Conservation (phyloP, 2,888 invertebrate genomes). For the Xanthorhoe designata region DNA sequence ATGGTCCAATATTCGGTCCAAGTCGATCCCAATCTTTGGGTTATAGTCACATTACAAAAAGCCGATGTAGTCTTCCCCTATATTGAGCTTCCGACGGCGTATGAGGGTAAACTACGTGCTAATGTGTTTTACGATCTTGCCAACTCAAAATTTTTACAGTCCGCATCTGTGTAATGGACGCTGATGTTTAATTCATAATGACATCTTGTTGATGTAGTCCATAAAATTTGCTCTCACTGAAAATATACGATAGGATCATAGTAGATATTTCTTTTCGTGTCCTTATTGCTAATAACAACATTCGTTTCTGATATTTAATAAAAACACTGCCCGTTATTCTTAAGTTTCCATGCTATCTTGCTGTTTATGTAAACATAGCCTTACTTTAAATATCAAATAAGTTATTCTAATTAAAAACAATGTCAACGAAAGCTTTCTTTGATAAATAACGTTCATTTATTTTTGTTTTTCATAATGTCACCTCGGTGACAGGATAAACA, state of each 20-base stretch:
- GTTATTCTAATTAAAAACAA: neutral
- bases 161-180: constrained; percentile 55
- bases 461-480: constrained; percentile 36
- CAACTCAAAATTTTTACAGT: constrained; percentile 61
- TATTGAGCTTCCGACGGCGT: constrained; percentile 54
- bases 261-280: neutral
- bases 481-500: constrained; percentile 52
- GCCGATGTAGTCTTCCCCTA: constrained; percentile 74
- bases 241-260: constrained; percentile 1
- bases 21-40: constrained; percentile 66
- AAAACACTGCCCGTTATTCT: too few species aligned
- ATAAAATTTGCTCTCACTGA: constrained; percentile 24
- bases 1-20: constrained; percentile 58
- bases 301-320: too few species aligned
- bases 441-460: constrained; percentile 22
- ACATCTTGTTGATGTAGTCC: constrained; percentile 39
- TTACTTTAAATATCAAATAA: neutral
- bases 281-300: neutral
- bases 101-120: constrained; percentile 73
- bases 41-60: constrained; percentile 80
- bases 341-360: neutral
- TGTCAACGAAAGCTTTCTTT: neutral
- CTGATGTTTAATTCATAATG: constrained; percentile 53
- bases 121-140: constrained; percentile 76
- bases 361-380: neutral